phyloP scores from a whole-genome alignment of 2,797 vertebrate species.

The Xenops minutus region DNA sequence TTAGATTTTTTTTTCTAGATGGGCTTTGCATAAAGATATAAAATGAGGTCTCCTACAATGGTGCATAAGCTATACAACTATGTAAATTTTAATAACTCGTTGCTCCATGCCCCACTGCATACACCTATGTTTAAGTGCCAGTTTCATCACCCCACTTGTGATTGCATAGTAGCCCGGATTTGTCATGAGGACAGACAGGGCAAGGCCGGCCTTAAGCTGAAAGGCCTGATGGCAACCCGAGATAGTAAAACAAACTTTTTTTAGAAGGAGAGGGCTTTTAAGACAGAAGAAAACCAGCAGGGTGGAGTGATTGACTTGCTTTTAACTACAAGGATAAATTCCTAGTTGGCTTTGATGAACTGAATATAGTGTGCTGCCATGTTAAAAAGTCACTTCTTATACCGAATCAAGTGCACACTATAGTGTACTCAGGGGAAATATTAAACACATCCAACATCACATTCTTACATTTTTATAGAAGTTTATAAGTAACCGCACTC shows the following conservation, averaged over 20 bases:
- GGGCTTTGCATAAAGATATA: neutral
- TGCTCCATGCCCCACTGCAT: neutral
- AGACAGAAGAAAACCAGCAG: neutral
- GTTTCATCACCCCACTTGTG: neutral
- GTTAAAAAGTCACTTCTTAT: neutral
- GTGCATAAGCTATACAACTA: neutral
- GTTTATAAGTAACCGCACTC: neutral
- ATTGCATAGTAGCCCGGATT: neutral
- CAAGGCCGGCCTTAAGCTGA: neutral
- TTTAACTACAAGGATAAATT: neutral
- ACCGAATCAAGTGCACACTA: rapidly evolving
- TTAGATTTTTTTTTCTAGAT: neutral
- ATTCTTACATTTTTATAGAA: neutral
- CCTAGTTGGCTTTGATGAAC: neutral
- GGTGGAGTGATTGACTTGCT: neutral
- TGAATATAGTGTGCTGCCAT: neutral
- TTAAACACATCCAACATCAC: neutral
- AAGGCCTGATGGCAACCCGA: neutral
- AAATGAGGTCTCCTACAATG: neutral
- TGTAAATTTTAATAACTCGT: neutral
- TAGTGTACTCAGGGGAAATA: neutral
- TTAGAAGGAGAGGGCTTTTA: neutral
- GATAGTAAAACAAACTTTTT: neutral
- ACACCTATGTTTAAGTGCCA: neutral
- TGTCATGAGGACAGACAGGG: neutral